phyloP scores from a whole-genome alignment of 2,797 vertebrate genomes.

The Platyrinchus mystaceus region DNA sequence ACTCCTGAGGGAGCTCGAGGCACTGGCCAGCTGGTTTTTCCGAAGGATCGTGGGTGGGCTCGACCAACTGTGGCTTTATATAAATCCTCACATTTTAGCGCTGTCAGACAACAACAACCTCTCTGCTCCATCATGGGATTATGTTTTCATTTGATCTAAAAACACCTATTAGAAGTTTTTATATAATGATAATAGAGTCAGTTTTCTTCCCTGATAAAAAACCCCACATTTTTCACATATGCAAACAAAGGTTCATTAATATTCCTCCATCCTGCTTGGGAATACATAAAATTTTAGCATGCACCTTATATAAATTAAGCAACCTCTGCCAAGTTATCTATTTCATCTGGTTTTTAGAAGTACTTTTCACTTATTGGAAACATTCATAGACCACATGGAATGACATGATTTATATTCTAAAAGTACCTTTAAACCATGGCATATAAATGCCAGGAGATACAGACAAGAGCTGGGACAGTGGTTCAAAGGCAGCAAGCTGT shows the following conservation, averaged over 20 bases:
- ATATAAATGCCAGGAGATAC: neutral
- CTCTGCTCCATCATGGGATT: neutral
- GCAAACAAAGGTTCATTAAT: neutral
- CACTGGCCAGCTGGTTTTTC: neutral
- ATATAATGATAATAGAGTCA: neutral
- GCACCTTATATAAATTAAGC: neutral
- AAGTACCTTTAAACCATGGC: neutral
- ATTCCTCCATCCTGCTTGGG: neutral
- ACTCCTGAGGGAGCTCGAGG: neutral
- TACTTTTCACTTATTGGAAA: constrained; percentile 2
- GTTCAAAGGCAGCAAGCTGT: neutral
- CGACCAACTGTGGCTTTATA: neutral
- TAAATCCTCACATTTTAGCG: neutral
- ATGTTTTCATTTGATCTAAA: constrained; percentile 2
- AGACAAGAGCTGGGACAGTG: neutral
- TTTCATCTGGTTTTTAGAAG: neutral
- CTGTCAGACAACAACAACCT: neutral
- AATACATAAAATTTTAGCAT: neutral
- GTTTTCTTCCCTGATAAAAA: neutral
- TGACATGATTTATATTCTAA: neutral
- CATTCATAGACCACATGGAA: neutral
- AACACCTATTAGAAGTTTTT: neutral
- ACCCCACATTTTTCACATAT: neutral
- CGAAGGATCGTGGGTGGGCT: neutral
- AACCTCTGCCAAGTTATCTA: neutral